Evolutionary conservation across 2,797 vertebrate genomes (phyloP), one percentile per base, ranked within the genome.

Genomic region (Epinephelus coioides): DNA sequence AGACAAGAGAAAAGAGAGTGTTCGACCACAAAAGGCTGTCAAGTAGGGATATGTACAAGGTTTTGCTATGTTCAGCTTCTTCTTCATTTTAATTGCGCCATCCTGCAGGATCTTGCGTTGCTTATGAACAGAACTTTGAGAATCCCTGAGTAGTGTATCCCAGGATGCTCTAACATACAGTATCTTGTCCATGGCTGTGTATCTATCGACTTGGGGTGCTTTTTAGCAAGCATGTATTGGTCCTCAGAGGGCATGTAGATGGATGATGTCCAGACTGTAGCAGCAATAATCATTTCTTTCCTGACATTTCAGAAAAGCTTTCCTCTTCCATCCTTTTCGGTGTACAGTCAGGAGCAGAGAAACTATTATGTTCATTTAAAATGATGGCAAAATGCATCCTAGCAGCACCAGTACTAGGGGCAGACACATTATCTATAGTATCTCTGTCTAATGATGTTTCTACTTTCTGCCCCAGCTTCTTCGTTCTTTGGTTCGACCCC

Each of bases 1-100:
- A 69, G 83, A n/a, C 34, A 10, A 30, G 54, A 69, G 64, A 65
- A 62, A 80, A 65, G 38, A 54, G 65, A 67, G 73, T 40, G 44
- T 75, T 79, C 3, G 19, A 76, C 74, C 76, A 83, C 89, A 87
- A 84, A 88, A 86, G 71, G 63, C 78, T 83, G 85, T 82, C 77
- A 81, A 64, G 46, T 18, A 27, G 13, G 60, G 38, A 77, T 54
- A 78, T 3, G 43, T 69, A 25, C 68, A 53, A 12, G 46, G 9
- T 57, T 81, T 55, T 3, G 15, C 19, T 57, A 25, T 40, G 64
- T 66, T 75, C 47, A 11, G 55, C 73, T 64, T 27, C 60, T 38
- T 65, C 64, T 69, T 71, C 43, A 2, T 64, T 80, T 82, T 90
- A 84, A 90, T 79, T 85, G 75, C 12, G 4, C 57, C 49, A 11